Percentiles rank a stretch among this genome's conserved stretches.
phyloP scores from a whole-genome alignment of 2,888 invertebrate species.

The Cepaea hortensis region DNA sequence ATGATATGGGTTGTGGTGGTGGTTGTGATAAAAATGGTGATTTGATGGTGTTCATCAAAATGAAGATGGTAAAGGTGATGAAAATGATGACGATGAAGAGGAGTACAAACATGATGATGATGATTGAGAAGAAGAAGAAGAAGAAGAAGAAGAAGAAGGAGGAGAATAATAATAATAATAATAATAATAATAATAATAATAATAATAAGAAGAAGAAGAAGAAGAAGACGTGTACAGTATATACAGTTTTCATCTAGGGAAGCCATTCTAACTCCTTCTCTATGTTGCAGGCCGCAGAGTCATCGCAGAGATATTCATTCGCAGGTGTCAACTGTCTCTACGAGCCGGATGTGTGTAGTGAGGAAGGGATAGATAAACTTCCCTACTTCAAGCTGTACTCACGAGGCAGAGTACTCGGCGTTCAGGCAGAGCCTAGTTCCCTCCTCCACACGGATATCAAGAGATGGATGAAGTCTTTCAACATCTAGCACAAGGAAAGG shows the following conservation, averaged over 20 bases:
- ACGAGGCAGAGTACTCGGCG: background rate
- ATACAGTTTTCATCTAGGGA: background rate
- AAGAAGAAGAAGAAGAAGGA: too few relatives aligned
- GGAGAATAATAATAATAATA: too few relatives aligned
- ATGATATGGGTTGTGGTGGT: too few relatives aligned
- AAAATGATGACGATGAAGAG: too few relatives aligned
- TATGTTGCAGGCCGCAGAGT: background rate
- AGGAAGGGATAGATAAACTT: background rate
- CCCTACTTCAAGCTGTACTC: background rate
- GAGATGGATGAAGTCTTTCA: background rate
- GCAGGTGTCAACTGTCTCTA: background rate
- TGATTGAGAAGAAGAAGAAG: background rate
- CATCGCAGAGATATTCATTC: background rate
- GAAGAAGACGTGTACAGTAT: background rate
- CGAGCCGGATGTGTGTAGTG: background rate
- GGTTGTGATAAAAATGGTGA: too few relatives aligned
- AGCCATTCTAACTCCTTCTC: background rate
- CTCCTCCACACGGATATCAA: background rate
- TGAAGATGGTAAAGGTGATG: too few relatives aligned
- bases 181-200: too few relatives aligned
- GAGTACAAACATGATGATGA: background rate
- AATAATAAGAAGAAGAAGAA: background rate
- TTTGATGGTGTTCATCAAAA: too few relatives aligned
- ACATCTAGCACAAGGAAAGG: background rate
- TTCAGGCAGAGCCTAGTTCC: background rate